Evolutionary conservation across 2,113 vertebrate species (phyloP).

Genomic region (Caracal caracal): DNA sequence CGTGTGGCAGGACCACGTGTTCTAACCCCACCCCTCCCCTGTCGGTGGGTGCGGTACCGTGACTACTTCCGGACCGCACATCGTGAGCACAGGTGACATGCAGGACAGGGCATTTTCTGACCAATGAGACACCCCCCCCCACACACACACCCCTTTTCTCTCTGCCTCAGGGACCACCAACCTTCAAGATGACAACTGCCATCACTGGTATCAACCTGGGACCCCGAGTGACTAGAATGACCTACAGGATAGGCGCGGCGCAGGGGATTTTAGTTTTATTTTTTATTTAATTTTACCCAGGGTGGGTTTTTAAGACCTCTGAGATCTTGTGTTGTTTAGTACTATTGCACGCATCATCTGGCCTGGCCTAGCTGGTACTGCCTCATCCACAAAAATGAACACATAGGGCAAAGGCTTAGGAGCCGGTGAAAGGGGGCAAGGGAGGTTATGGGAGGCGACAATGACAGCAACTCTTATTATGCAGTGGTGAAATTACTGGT

Average conservation of each 20-base stretch:
- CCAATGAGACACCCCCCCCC: neutral
- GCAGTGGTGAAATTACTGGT: neutral
- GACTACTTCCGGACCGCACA: neutral
- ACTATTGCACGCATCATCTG: neutral
- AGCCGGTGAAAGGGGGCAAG: neutral
- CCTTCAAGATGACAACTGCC: neutral
- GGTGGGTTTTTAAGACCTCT: neutral
- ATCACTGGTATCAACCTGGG: neutral
- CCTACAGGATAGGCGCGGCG: neutral
- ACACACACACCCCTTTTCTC: neutral
- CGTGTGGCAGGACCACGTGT: fast-evolving
- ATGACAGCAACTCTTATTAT: neutral
- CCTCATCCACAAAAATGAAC: neutral
- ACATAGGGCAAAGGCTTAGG: neutral
- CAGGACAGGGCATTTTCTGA: neutral
- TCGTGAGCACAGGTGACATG: neutral
- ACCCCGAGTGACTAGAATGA: neutral
- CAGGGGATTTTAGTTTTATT: neutral
- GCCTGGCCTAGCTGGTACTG: neutral
- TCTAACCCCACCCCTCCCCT: neutral
- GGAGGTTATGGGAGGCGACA: neutral
- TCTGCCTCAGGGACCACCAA: neutral
- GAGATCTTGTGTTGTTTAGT: neutral
- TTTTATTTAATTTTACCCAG: neutral
- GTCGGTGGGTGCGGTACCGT: neutral